Conservation (phyloP, 92 coral and sea anemone genomes). For the Epizoanthus illoricatus region DNA sequence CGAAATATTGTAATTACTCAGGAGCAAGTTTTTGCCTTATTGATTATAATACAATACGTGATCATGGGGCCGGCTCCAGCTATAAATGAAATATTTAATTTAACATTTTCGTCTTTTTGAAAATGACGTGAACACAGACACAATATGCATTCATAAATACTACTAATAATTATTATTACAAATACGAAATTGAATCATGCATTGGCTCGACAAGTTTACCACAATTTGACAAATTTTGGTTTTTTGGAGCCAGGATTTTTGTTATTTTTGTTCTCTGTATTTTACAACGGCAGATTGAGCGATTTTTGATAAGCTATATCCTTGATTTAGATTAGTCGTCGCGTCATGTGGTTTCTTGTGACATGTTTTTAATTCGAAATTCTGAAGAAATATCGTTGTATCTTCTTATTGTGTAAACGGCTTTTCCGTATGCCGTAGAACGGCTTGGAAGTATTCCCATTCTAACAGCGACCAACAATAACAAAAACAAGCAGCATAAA, state of each 20-base stretch:
- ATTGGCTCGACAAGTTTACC: neutral
- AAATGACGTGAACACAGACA: conserved; percentile 7
- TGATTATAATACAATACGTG: neutral
- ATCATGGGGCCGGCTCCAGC: neutral
- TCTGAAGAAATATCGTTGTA: neutral
- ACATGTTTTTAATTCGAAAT: neutral
- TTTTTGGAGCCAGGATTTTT: conserved; percentile 11
- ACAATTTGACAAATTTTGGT: conserved; percentile 36
- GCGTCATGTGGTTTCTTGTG: neutral
- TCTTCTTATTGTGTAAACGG: neutral
- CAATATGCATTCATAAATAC: neutral
- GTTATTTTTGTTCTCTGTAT: neutral
- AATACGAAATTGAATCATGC: neutral
- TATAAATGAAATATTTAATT: neutral
- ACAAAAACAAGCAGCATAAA: too few species aligned
- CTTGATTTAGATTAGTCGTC: neutral
- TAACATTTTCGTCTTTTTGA: neutral
- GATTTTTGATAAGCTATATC: neutral
- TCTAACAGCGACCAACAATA: neutral
- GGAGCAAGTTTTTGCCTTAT: neutral
- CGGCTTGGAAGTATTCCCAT: neutral
- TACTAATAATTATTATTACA: neutral
- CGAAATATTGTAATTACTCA: neutral
- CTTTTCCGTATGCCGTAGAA: neutral
- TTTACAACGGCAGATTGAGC: conserved; percentile 13